phyloP scores from a whole-genome alignment of 2,797 vertebrate genomes.

The Botia kubotai region DNA sequence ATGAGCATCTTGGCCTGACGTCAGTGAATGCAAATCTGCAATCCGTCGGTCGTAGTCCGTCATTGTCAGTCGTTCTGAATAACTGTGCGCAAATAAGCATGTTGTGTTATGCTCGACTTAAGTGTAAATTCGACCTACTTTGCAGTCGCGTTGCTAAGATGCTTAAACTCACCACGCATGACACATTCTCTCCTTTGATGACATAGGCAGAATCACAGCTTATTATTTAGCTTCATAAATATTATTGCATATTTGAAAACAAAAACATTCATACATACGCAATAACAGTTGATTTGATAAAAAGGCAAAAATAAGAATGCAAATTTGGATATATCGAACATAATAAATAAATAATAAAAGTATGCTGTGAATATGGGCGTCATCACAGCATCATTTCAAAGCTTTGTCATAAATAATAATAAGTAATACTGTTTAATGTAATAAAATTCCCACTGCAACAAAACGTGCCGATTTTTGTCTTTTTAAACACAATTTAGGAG shows the following conservation, averaged over 20 bases:
- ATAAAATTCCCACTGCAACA: neutral
- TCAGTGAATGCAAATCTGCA: neutral
- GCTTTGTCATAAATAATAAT: neutral
- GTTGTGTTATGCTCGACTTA: constrained; percentile 13
- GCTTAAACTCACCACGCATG: constrained; percentile 16
- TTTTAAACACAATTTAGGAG: neutral
- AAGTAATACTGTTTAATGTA: neutral
- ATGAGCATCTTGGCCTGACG: neutral
- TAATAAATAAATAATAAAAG: too few species aligned
- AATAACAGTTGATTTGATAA: neutral
- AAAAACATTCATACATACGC: neutral
- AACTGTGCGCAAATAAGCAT: constrained; percentile 37
- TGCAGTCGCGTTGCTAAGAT: constrained; percentile 8
- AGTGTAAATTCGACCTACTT: constrained; percentile 31
- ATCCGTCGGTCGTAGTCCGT: too few species aligned
- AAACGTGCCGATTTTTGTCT: neutral
- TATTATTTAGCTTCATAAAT: neutral
- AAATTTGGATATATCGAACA: neutral
- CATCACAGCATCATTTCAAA: neutral
- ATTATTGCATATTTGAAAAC: neutral
- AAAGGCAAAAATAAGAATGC: too few species aligned
- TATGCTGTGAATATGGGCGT: neutral
- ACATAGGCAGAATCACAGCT: neutral
- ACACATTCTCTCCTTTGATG: constrained; percentile 11
- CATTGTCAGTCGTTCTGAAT: neutral